Evolutionary conservation across 2,113 vertebrate species (phyloP).

Genomic region (Ariopsis seemanni): DNA sequence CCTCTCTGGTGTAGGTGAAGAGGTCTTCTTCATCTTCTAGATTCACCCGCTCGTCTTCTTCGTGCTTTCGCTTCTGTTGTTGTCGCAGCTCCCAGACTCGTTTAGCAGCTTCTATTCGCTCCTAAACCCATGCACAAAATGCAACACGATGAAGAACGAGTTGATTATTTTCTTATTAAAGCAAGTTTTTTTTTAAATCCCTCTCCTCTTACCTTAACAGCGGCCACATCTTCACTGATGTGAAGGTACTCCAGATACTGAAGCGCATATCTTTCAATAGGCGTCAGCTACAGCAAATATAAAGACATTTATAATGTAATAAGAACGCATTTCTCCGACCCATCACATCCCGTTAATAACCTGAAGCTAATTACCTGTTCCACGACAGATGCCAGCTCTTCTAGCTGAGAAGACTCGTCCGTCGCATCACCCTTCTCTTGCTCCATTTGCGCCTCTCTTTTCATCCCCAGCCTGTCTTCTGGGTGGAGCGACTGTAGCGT

Average conservation of each 20-base stretch:
- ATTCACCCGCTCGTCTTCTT: conserved; percentile 75
- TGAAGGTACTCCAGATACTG: conserved; percentile 89
- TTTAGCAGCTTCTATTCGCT: conserved; percentile 76
- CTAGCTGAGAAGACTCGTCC: conserved; percentile 78
- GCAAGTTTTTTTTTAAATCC: too few species aligned
- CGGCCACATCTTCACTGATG: conserved; percentile 66
- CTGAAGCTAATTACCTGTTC: conserved; percentile 76
- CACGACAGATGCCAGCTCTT: conserved; percentile 84
- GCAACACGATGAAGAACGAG: not conserved
- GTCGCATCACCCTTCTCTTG: conserved; percentile 52
- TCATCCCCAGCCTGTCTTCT: conserved; percentile 46
- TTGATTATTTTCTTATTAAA: not conserved
- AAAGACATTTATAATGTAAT: not conserved
- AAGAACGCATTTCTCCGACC: not conserved
- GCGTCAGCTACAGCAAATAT: conserved; percentile 78
- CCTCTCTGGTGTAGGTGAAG: conserved; percentile 89
- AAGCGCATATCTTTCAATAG: conserved; percentile 91
- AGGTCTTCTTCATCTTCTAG: conserved; percentile 85
- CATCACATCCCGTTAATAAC: too few species aligned
- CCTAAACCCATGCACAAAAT: conserved; percentile 60
- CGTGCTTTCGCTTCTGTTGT: conserved; percentile 77
- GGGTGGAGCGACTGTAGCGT: conserved; percentile 68
- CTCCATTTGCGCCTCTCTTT: conserved; percentile 52
- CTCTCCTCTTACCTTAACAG: conserved; percentile 63
- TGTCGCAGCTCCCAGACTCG: conserved; percentile 83